Conservation (phyloP, 1,140 invertebrate genomes). For the Neuroterus valhalla region DNA sequence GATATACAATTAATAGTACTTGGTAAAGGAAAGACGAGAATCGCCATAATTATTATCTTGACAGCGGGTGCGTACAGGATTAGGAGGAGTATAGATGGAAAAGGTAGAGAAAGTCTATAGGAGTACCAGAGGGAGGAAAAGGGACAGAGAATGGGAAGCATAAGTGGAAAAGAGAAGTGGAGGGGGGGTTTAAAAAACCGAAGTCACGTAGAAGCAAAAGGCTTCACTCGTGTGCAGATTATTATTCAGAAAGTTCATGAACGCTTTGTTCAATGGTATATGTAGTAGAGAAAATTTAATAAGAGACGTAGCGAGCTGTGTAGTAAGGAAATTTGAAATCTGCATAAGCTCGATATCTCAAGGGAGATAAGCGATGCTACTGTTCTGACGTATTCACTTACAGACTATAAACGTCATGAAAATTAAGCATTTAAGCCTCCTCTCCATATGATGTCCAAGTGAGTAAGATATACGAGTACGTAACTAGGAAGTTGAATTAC, state of each 20-base stretch:
- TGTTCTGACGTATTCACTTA: constrained; percentile 5
- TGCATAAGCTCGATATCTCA: constrained; percentile 5
- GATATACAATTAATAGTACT: no score
- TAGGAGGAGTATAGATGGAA: no score
- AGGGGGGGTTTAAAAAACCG: no score
- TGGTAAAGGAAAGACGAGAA: no score
- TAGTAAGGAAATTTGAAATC: constrained; percentile 18
- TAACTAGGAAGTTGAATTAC: not conserved
- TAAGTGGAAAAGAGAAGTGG: no score
- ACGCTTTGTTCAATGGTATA: not conserved
- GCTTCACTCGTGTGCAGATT: not conserved
- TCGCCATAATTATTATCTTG: no score
- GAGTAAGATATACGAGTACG: not conserved
- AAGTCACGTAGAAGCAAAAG: no score
- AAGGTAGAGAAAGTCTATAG: no score
- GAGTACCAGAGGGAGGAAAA: no score
- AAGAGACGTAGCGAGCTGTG: not conserved
- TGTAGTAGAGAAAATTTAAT: constrained; percentile 12
- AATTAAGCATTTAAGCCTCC: not conserved
- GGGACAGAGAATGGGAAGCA: no score
- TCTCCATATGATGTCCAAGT: not conserved
- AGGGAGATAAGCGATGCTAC: constrained; percentile 10
- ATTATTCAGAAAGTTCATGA: not conserved
- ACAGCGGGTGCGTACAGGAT: no score
- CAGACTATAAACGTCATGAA: not conserved